Percentiles rank a stretch among this genome's conserved stretches.
phyloP scores from a whole-genome alignment of 2,797 vertebrate genomes.

The Chromis chromis region DNA sequence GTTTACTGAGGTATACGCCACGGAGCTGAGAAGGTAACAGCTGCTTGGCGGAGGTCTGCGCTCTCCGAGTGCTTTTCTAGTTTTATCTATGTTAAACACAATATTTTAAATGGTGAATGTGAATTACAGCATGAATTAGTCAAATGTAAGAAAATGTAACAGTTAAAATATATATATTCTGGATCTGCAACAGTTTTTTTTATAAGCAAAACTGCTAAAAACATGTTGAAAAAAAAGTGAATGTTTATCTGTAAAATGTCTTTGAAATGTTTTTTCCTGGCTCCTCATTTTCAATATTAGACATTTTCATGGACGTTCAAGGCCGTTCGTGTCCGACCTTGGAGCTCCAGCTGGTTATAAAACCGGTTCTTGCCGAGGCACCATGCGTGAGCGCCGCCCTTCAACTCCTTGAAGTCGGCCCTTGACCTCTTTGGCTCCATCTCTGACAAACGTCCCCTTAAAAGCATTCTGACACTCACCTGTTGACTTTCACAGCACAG shows the following conservation, averaged over 20 bases:
- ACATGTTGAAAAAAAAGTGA: background rate
- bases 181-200: too few relatives aligned
- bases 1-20: too few relatives aligned
- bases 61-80: too few relatives aligned
- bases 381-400: constrained; percentile 6
- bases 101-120: too few relatives aligned
- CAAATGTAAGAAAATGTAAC: too few relatives aligned
- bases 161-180: too few relatives aligned
- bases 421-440: constrained; percentile 51
- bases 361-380: constrained; percentile 13
- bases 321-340: background rate
- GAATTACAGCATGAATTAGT: too few relatives aligned
- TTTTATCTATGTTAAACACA: too few relatives aligned
- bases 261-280: background rate
- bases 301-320: constrained; percentile 23
- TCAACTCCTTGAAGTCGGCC: constrained; percentile 43
- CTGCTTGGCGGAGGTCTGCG: too few relatives aligned
- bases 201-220: too few relatives aligned
- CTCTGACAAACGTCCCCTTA: constrained; percentile 34
- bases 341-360: constrained; percentile 2
- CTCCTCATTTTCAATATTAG: background rate
- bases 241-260: background rate
- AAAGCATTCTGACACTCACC: constrained; percentile 52
- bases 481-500: constrained; percentile 47
- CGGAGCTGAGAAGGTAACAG: too few relatives aligned